Evolutionary conservation across 2,113 vertebrate genomes (phyloP), one percentile per base, ranked within the genome.

Genomic region (Agapornis roseicollis): DNA sequence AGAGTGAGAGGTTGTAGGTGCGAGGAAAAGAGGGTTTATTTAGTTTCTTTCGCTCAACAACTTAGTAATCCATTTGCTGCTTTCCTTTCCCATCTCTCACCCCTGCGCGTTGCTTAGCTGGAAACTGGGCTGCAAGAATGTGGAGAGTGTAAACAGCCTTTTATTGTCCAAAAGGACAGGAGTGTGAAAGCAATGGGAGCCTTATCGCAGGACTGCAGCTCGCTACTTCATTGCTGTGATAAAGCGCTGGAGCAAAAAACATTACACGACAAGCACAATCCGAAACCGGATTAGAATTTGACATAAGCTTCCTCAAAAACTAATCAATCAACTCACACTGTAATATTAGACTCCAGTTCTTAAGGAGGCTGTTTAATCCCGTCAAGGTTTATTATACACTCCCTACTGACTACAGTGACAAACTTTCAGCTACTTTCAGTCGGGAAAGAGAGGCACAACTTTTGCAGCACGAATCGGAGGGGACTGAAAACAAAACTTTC

Each of bases 151-250:
- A 99, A 99, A 99, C 98, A 98, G 98, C 72, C 81, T 98, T 98
- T 98, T 97, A 98, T 98, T 98, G 98, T 98, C 98, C 98, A 95
- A 97, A 97, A 98, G 98, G 98, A 98, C 94, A 96, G 97, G 96
- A 95, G 97, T 95, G 95, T 97, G 98, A 98, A 98, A 98, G 98
- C 98, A 97, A 97, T 86, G 98, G 86, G 98, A 95, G 97, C 97
- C 99, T 99, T 99, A 99, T 99, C 99, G 97, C 98, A 96, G 96
- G 97, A 91, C 98, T 98, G 98, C 99, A 99, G 99, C 98, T 98
- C 98, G 97, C 98, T 97, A 98, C 98, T 98, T 99, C 99, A 97
- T 90, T 98, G 98, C 98, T 96, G 97, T 98, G 98, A 99, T 98
- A 99, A 99, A 99, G 98, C 98, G 98, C 98, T 98, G 95, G 97